phyloP scores from a whole-genome alignment of 1,140 invertebrate species.

The Campodea augens region DNA sequence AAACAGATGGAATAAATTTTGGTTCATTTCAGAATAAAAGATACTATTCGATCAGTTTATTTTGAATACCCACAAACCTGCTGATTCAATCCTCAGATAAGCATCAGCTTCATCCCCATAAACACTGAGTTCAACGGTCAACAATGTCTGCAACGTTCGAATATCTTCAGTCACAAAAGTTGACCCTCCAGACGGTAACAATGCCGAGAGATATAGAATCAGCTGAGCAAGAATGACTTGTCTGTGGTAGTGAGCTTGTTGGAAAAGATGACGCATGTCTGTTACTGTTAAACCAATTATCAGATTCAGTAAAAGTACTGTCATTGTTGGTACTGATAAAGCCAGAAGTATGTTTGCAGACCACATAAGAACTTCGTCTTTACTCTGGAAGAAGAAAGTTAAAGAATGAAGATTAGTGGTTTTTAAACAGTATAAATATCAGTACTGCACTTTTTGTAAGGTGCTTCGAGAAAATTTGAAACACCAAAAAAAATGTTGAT shows the following conservation, averaged over 20 bases:
- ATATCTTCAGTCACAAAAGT: not conserved
- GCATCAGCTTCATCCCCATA: too few species aligned
- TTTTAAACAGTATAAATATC: too few species aligned
- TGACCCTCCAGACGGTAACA: not conserved
- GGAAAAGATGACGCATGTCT: slow-evolving; percentile 2
- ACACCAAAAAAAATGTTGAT: too few species aligned
- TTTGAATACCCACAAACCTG: too few species aligned
- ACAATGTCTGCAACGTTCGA: not conserved
- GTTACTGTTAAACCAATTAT: not conserved
- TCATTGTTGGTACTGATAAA: not conserved
- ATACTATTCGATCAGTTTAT: too few species aligned
- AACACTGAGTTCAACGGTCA: too few species aligned
- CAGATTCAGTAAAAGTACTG: not conserved
- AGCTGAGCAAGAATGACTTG: not conserved
- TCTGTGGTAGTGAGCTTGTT: not conserved
- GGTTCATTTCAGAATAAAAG: too few species aligned
- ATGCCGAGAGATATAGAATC: not conserved
- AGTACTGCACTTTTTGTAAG: too few species aligned
- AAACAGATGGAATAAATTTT: too few species aligned
- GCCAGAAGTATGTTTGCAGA: not conserved
- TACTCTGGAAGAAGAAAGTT: not conserved
- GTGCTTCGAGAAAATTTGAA: too few species aligned
- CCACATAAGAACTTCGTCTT: not conserved
- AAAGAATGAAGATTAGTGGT: too few species aligned
- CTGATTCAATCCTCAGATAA: too few species aligned